A percentile compares a stretch with the other conserved stretches of the same genome.
Conservation (phyloP, 2,888 invertebrate genomes). For the Eubasilissa splendida region DNA sequence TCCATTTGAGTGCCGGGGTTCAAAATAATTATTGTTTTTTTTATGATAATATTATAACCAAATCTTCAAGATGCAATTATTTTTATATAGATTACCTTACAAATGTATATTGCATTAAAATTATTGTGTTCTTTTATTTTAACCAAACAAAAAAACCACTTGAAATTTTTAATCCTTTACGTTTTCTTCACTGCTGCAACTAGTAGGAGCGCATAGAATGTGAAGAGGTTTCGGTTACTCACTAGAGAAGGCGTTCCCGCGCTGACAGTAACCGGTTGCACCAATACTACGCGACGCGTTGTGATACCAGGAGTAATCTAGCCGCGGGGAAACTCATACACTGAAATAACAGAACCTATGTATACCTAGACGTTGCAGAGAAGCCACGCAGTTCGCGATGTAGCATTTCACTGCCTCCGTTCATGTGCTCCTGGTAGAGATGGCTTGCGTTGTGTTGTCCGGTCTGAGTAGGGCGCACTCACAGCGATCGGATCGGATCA, state of each 20-base stretch:
- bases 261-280: conserved; percentile 27
- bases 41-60: too few relatives aligned
- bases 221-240: conserved; percentile 23
- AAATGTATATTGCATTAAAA: too few relatives aligned
- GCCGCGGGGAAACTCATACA: background rate
- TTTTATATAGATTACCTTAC: too few relatives aligned
- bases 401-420: background rate
- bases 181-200: conserved; percentile 41
- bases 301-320: too few relatives aligned
- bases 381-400: background rate
- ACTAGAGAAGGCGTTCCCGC: conserved; percentile 7
- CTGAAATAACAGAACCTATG: background rate
- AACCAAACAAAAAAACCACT: too few relatives aligned
- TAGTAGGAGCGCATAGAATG: conserved; percentile 41
- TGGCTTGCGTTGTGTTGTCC: conserved; percentile 31
- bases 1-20: too few relatives aligned
- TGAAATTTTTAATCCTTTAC: conserved; percentile 47
- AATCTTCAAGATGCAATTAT: too few relatives aligned
- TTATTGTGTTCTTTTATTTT: too few relatives aligned
- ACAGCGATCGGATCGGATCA: background rate
- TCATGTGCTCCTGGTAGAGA: conserved; percentile 23
- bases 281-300: background rate
- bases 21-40: too few relatives aligned
- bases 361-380: background rate
- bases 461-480: conserved; percentile 28